Evolutionary conservation across 2,888 invertebrate species (phyloP), one percentile per base, ranked within the genome.

Genomic region (Caradrina kadenii): DNA sequence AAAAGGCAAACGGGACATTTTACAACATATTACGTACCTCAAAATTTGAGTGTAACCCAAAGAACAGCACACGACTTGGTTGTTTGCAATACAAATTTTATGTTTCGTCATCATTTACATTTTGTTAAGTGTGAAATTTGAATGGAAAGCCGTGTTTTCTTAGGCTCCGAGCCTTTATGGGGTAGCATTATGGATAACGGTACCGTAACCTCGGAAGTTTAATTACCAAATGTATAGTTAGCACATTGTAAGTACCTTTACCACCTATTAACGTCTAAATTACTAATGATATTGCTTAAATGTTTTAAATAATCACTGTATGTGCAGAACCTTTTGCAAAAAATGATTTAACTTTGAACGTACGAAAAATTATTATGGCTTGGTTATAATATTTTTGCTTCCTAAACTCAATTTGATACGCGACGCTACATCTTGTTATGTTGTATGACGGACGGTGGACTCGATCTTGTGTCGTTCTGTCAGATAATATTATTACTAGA

Each of bases 21-120:
- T 21, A 62, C 19, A 74, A 48, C 53, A 11, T 52, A 50, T 31
- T 67, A 59, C 22, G 11, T 50, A 42, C 21, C 35, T 54, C 60
- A 39, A 68, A 73, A 54, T 65, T 62, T 64, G 39, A 55, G 60
- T 68, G 17, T n/a, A 31, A 63, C 59, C 19, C 21, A 58, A 63
- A 76, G 62, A 65, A 73, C 50, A 56, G 63, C 61, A 22, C 19
- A 49, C 49, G 49, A 54, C 53, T n/a, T 54, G 39, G 31, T 68
- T 74, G 58, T 79, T 79, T 49, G 58, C 52, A 62, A 69, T 64
- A 76, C 50, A 64, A 68, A 73, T 59, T 64, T 76, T 65, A 69
- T 80, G 69, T 74, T 58, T 26, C 69, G 55, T 65, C 64, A 64
- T 65, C 13, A 74, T 77, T 79, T 74, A 69, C 76, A 79, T 76